phyloP scores from a whole-genome alignment of 2,113 vertebrate genomes.

The Megaceryle torquata region DNA sequence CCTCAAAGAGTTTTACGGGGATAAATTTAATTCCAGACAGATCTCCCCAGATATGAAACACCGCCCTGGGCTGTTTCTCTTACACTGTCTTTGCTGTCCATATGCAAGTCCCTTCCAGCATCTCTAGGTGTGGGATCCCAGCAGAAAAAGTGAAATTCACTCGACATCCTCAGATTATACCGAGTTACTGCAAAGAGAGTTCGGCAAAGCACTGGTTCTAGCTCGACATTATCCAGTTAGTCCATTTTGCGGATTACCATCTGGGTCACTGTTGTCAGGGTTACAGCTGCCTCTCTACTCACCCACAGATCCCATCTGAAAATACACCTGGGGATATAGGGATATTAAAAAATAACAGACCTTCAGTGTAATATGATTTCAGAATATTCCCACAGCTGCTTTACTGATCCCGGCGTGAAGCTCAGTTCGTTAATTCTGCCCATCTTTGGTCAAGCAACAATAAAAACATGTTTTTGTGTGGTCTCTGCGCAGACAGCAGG shows the following conservation, averaged over 20 bases:
- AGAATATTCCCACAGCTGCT: background rate
- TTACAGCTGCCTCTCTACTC: background rate
- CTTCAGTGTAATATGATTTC: background rate
- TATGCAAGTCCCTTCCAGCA: background rate
- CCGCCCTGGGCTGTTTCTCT: background rate
- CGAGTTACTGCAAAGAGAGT: background rate
- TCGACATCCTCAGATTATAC: background rate
- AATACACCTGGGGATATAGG: constrained; percentile 6
- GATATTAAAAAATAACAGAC: constrained; percentile 6
- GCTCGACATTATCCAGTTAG: constrained; percentile 32
- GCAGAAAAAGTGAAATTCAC: background rate
- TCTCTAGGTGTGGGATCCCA: background rate
- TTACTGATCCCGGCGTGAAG: background rate
- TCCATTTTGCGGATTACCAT: constrained; percentile 31
- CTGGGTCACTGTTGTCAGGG: constrained; percentile 26
- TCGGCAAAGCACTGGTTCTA: background rate
- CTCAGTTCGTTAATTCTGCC: background rate
- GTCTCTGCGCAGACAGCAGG: background rate
- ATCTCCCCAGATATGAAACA: background rate
- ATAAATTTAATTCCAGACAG: background rate
- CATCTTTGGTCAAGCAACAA: background rate
- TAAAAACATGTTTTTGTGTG: background rate
- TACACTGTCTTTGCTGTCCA: background rate
- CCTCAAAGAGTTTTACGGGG: background rate
- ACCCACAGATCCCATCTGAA: background rate